These are phyloP conservation scores for Drosophila stalkeri DNA, from an alignment of 2,888 invertebrate genomes.

Conservation along the genomic window DNA sequence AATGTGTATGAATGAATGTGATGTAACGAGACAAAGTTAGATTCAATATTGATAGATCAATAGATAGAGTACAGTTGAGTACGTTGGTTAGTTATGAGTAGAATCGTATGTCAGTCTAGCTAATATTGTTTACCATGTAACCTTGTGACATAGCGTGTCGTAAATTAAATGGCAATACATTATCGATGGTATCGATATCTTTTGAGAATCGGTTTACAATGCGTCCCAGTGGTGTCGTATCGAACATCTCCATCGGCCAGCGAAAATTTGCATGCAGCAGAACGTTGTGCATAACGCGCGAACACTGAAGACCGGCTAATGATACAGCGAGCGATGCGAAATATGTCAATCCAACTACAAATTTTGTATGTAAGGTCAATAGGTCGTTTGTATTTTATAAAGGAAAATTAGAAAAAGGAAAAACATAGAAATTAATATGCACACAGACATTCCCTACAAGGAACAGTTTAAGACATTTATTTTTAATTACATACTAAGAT, in stretches of 20 bases:
- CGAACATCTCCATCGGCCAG: constrained; percentile 91
- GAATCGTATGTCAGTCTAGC: constrained; percentile 1
- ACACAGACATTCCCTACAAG: background rate
- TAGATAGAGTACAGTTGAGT: background rate
- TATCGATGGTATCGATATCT: constrained; percentile 88
- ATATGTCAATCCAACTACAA: constrained; percentile 82
- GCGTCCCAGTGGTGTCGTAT: constrained; percentile 91
- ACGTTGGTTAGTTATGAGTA: constrained; percentile 12
- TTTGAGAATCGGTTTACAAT: constrained; percentile 89
- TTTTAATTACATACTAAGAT: background rate
- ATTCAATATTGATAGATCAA: background rate
- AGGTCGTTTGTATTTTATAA: background rate
- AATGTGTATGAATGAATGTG: background rate
- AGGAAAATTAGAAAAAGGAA: background rate
- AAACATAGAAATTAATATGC: background rate
- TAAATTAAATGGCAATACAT: constrained; percentile 85
- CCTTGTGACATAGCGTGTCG: constrained; percentile 84
- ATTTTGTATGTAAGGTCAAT: background rate
- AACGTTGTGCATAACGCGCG: constrained; percentile 87
- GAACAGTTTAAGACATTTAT: constrained; percentile 2
- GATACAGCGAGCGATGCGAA: constrained; percentile 84
- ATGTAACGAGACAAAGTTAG: background rate
- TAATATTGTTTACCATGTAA: constrained; percentile 85
- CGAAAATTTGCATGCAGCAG: constrained; percentile 88
- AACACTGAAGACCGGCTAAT: constrained; percentile 86